phyloP scores from a whole-genome alignment of 2,888 invertebrate genomes.

The Adelphocoris suturalis region DNA sequence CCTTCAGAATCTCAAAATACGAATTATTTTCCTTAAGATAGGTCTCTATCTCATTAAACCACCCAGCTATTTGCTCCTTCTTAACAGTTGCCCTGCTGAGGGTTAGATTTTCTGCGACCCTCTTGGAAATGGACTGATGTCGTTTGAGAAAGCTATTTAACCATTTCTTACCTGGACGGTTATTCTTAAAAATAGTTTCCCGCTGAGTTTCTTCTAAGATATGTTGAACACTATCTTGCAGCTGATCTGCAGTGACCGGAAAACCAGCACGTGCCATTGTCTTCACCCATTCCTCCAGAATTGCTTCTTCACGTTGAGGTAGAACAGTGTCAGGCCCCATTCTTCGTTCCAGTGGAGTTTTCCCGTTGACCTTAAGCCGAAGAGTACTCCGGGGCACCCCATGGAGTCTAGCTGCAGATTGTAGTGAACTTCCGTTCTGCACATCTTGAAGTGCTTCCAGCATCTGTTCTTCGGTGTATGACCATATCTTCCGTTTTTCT shows the following conservation, averaged over 20 bases:
- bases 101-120: neutral
- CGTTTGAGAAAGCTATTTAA: neutral
- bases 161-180: neutral
- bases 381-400: too few species aligned
- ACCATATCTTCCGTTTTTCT: too few species aligned
- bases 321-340: constrained; percentile 9
- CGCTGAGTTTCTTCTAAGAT: neutral
- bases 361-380: neutral
- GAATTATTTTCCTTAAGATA: neutral
- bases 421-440: too few species aligned
- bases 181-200: neutral
- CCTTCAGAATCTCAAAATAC: neutral
- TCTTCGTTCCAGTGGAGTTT: neutral
- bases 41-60: neutral
- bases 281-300: neutral
- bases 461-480: too few species aligned
- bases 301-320: neutral
- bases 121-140: neutral
- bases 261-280: constrained; percentile 6
- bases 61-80: neutral
- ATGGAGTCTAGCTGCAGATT: too few species aligned
- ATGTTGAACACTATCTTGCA: neutral
- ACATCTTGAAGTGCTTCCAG: too few species aligned
- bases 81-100: neutral
- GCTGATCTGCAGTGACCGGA: neutral